These are phyloP conservation scores for Chelon labrosus DNA, from an alignment of 2,797 vertebrate genomes.

Conservation along the genomic window DNA sequence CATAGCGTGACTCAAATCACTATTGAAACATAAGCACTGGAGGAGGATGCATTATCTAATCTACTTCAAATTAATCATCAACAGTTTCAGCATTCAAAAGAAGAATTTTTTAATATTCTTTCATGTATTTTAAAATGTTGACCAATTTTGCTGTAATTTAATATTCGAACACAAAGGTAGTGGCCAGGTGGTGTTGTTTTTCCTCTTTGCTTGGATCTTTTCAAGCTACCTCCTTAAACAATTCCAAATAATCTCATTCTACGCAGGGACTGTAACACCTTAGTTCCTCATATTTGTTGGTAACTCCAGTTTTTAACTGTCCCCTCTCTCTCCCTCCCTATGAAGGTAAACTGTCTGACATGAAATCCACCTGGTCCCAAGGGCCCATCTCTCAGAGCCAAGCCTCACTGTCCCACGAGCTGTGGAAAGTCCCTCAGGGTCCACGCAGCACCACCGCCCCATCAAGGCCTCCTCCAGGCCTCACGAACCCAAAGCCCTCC, in stretches of 20 bases:
- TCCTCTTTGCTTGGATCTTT: not conserved
- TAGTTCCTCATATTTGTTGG: not conserved
- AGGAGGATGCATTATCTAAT: not conserved
- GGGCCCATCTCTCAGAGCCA: constrained; percentile 95
- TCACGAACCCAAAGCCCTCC: constrained; percentile 94
- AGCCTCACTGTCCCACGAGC: constrained; percentile 95
- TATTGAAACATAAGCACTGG: not conserved
- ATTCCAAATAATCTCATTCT: not conserved
- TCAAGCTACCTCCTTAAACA: not conserved
- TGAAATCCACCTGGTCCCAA: constrained; percentile 97
- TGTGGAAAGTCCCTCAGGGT: constrained; percentile 95
- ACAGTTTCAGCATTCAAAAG: not conserved
- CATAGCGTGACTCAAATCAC: not conserved
- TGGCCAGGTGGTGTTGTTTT: too few relatives aligned
- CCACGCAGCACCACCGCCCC: constrained; percentile 92
- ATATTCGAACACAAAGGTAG: too few relatives aligned
- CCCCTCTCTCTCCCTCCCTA: not conserved
- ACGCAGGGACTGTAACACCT: not conserved
- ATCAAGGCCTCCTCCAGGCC: constrained; percentile 94
- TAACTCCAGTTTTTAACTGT: not conserved
- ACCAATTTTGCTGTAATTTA: too few relatives aligned
- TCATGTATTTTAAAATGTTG: not conserved
- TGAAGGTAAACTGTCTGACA: constrained; percentile 95
- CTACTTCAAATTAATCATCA: not conserved
- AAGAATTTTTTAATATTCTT: not conserved